These are phyloP conservation scores for Hemicrepidius hirtus DNA, from an alignment of 2,888 invertebrate species.

Conservation along the genomic window DNA sequence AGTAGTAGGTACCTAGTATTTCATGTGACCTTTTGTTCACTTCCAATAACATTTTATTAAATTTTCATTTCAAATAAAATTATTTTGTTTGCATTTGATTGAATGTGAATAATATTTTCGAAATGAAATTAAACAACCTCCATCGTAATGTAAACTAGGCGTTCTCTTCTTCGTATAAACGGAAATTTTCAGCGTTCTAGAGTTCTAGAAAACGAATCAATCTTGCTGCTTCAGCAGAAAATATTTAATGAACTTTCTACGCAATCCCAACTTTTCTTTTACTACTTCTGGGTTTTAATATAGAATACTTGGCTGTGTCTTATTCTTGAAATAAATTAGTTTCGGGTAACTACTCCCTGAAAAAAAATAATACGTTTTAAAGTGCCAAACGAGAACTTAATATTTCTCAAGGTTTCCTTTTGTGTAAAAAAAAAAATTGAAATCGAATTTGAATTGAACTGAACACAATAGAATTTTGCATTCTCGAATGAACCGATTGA, in stretches of 20 bases:
- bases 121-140: no score
- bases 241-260: constrained; percentile 16
- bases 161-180: constrained; percentile 9
- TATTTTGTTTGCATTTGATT: no score
- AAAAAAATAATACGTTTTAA: not conserved
- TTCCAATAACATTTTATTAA: no score
- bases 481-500: constrained; percentile 38
- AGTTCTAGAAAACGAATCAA: constrained; percentile 22
- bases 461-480: constrained; percentile 42
- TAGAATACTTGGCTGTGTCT: not conserved
- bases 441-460: constrained; percentile 40
- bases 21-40: no score
- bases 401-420: not conserved
- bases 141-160: not conserved
- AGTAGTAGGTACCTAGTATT: no score
- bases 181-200: constrained; percentile 17
- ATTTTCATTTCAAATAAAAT: no score
- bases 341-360: no score
- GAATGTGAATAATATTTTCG: no score
- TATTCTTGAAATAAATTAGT: no score
- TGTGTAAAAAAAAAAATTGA: not conserved
- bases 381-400: constrained; percentile 2
- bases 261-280: constrained; percentile 13
- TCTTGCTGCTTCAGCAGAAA: constrained; percentile 19
- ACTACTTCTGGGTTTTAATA: not conserved